These are phyloP conservation scores for Triops cancriformis DNA, from an alignment of 1,140 invertebrate species.

Conservation along the genomic window DNA sequence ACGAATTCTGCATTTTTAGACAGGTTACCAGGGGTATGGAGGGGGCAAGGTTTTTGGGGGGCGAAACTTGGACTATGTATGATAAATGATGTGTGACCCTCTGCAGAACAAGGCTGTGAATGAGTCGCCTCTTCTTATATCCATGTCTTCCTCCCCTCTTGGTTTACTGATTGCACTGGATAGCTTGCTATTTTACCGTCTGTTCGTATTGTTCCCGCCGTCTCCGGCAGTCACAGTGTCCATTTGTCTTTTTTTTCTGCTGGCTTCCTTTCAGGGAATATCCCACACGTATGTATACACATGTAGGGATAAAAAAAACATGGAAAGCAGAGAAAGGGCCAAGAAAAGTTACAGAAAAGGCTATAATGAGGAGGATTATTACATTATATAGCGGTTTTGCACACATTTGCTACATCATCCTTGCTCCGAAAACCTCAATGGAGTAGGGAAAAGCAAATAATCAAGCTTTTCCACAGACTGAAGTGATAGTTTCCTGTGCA, in stretches of 20 bases:
- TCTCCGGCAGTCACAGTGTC: not conserved
- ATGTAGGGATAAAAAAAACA: not conserved
- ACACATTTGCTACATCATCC: not conserved
- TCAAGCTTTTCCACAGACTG: not conserved
- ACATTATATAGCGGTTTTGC: not conserved
- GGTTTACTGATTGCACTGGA: not conserved
- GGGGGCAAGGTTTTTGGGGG: not conserved
- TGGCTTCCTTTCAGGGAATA: not conserved
- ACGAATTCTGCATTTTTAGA: too few species aligned
- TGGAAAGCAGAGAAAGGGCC: not conserved
- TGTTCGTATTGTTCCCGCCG: not conserved
- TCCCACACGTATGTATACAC: not conserved
- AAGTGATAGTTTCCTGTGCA: slow-evolving; percentile 10
- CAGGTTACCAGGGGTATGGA: not conserved
- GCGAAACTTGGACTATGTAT: not conserved
- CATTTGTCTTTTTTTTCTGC: not conserved
- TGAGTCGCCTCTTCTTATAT: not conserved
- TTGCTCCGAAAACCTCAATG: not conserved
- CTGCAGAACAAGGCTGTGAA: not conserved
- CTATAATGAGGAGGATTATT: not conserved
- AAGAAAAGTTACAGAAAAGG: not conserved
- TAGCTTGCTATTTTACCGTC: not conserved
- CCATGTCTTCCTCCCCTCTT: not conserved
- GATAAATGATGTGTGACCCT: slow-evolving; percentile 9
- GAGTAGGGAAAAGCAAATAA: not conserved